Base-by-base conservation (phyloP, 2,888 invertebrate genomes). In the Cyrtodaria siliqua region DNA sequence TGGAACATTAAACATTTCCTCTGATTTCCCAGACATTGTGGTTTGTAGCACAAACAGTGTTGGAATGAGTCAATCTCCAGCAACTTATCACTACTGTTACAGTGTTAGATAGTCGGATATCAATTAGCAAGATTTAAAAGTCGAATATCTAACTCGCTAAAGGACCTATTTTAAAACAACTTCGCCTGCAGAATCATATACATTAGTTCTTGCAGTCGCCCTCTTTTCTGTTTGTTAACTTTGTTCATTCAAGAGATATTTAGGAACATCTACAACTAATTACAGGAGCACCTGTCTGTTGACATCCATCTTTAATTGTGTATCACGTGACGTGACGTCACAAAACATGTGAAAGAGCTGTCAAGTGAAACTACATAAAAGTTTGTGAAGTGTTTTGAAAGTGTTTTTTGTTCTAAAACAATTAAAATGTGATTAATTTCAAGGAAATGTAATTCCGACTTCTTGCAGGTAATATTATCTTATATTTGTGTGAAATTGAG, bases 251-350 rank as follows among this genome's bases (percentile, higher is more conserved):
- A 61, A 49, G 6, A 55, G 12, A 40, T 1, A 23, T 40, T 44
- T 26, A n/a, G 12, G 12, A 18, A 16, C 14, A 61, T 68, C 71
- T 66, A 44, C 23, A 64, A 27, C 55, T 63, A 73, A 76, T 75
- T 80, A 73, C 52, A 42, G 23, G 49, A 42, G 59, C 73, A 76
- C 64, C 12, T 4, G 6, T 33, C 33, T 33, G 33, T 38, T 61
- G 62, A 60, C 68, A 62, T 72, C 80, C 84, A 82, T 82, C 52
- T 77, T 82, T 63, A 63, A 70, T 73, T 82, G 69, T 61, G 62
- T 73, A 76, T 82, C 86, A 89, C 87, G 84, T 89, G 86, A 87
- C 42, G 16, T 61, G 75, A 84, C 86, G 84, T 88, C 85, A 87
- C 76, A 72, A 63, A 59, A 78, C 66, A 66, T 73, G 73, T 60